phyloP scores from a whole-genome alignment of 2,888 invertebrate species.

The Diarsia rubi region DNA sequence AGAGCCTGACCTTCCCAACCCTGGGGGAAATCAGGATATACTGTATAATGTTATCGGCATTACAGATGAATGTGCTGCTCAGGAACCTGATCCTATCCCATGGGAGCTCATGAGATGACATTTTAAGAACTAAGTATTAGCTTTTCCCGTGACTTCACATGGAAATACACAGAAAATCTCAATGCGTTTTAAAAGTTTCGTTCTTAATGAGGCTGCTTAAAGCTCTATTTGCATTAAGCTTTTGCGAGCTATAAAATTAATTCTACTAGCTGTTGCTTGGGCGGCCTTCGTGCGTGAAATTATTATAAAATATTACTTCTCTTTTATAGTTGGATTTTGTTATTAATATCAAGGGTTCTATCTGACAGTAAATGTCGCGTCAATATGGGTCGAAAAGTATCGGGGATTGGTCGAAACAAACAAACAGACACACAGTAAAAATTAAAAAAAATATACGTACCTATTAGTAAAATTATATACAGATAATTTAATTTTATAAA shows the following conservation, averaged over 20 bases:
- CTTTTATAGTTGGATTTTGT: too few relatives aligned
- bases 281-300: too few relatives aligned
- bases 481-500: too few relatives aligned
- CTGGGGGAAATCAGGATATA: slow-evolving; percentile 47
- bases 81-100: slow-evolving; percentile 34
- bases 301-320: too few relatives aligned
- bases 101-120: slow-evolving; percentile 43
- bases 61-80: slow-evolving; percentile 28
- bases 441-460: too few relatives aligned
- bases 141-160: neutral
- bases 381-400: too few relatives aligned
- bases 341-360: too few relatives aligned
- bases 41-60: slow-evolving; percentile 45
- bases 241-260: neutral
- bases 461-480: too few relatives aligned
- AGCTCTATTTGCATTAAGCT: neutral
- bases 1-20: slow-evolving; percentile 41
- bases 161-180: neutral
- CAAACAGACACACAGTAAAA: too few relatives aligned
- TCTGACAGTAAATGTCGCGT: too few relatives aligned
- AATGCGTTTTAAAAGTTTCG: neutral
- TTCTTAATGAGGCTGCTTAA: neutral
- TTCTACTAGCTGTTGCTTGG: too few relatives aligned
- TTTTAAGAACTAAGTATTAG: neutral
- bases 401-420: too few relatives aligned